Evolutionary conservation across 2,797 vertebrate genomes (phyloP), one percentile per base, ranked within the genome.

Genomic region (Ataeniobius toweri): DNA sequence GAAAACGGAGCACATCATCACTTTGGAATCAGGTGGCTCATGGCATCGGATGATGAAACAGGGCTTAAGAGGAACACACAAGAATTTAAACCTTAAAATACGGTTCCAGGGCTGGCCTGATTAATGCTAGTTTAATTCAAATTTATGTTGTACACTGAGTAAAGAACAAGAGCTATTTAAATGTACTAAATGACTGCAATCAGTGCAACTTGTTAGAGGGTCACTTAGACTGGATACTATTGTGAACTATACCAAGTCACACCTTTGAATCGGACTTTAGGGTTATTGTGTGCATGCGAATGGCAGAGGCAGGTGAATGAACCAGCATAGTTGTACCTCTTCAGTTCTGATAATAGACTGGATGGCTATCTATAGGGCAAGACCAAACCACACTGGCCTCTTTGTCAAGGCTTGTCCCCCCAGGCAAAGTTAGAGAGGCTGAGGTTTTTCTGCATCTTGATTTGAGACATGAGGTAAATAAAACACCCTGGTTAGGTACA

Each of bases 291-390:
- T 88, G 80, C 26, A 82, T 81, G 78, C 82, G 90, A 95, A 86
- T 90, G 92, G 87, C 94, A 94, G 91, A 88, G 91, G 91, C 95
- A 96, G 94, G 93, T 95, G 94, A 93, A 90, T 90, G 92, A 93
- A 93, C 93, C 91, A 92, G 89, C 86, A 91, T 89, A 90, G 89
- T 79, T 91, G 85, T 88, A 90, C 89, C 91, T 93, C 92, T 78
- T 92, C 85, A 87, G 87, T 87, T 89, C 94, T 93, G 90, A 93
- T 93, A 91, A 93, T 91, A 94, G 90, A 87, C 79, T 48, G 76
- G 56, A 80, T 77, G 89, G 80, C 92, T 95, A 95, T 94, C 86
- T 94, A 93, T 95, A 95, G 93, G 77, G 75, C 68, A 80, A 78
- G 88, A 93, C 92, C 91, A 92, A 92, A 93, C 92, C 85, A 81